Conservation (phyloP, 2,113 vertebrate genomes). For the Cottus gobio region DNA sequence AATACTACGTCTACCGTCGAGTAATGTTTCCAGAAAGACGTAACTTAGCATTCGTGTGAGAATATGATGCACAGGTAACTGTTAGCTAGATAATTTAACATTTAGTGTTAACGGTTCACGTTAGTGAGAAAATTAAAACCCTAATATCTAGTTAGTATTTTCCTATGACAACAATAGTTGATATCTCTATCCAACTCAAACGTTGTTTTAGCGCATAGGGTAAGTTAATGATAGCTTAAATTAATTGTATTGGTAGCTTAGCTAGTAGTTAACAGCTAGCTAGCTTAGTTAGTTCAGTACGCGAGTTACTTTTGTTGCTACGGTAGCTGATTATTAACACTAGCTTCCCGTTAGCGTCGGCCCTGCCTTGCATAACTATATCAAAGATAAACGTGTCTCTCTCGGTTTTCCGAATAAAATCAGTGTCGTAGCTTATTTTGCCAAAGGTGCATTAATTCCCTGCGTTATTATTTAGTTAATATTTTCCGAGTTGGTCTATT, state of each 20-base stretch:
- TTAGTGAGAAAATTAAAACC: background rate
- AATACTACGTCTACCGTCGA: background rate
- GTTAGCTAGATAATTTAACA: background rate
- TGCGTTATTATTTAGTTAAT: background rate
- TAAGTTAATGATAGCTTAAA: background rate
- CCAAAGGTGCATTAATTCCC: background rate
- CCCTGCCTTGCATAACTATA: background rate
- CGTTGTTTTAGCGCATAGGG: background rate
- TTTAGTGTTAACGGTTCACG: background rate
- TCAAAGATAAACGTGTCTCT: background rate
- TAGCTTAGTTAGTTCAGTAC: background rate
- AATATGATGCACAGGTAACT: background rate
- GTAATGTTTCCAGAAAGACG: background rate
- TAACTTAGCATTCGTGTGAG: background rate
- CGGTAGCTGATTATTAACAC: background rate
- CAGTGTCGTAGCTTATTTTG: background rate
- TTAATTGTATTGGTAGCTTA: background rate
- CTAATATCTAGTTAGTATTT: background rate
- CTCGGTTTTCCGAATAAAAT: background rate
- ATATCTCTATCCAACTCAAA: background rate
- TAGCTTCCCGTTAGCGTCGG: background rate
- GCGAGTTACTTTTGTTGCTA: background rate
- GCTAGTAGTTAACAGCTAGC: background rate
- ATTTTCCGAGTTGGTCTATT: background rate
- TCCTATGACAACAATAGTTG: background rate